Conservation (phyloP, 92 coral and sea anemone species). For the Micromussa lordhowensis region DNA sequence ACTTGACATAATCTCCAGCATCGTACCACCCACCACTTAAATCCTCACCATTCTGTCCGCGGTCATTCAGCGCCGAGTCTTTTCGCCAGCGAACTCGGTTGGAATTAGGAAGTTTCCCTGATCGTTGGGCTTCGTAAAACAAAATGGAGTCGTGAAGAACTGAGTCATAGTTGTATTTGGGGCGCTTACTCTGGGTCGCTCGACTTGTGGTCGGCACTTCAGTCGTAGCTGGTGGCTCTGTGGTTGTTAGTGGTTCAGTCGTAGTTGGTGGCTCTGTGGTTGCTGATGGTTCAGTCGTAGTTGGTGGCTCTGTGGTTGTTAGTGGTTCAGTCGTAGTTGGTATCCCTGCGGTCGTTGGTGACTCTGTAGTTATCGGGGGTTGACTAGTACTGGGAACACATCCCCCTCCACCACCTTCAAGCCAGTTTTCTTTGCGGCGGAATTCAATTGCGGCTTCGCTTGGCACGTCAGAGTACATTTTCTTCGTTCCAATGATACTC, state of each 20-base stretch:
- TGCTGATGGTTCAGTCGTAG: not conserved
- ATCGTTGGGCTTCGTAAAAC: constrained; percentile 92
- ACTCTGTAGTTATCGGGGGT: constrained; percentile 35
- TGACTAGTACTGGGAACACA: constrained; percentile 9
- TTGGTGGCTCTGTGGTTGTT: no score
- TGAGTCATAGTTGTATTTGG: constrained; percentile 56
- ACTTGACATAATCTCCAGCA: constrained; percentile 93
- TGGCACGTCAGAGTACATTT: constrained; percentile 10
- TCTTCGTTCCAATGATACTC: constrained; percentile 29
- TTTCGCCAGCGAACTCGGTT: constrained; percentile 91
- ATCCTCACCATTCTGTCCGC: constrained; percentile 70
- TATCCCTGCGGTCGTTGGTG: no score
- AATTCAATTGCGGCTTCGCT: constrained; percentile 12
- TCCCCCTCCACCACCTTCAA: constrained; percentile 5
- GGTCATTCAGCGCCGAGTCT: constrained; percentile 85
- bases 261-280: constrained; percentile 14
- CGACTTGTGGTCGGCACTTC: constrained; percentile 6
- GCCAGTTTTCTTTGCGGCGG: constrained; percentile 29
- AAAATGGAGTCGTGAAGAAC: constrained; percentile 84
- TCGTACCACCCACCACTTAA: constrained; percentile 93
- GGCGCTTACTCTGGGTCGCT: not conserved
- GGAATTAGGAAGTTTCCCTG: constrained; percentile 82
- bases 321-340: no score
- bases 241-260: not conserved
- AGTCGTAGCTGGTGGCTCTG: constrained; percentile 31